Evolutionary conservation across 2,113 vertebrate species (phyloP), one percentile per base, ranked within the genome.

Genomic region (Oreochromis aureus): DNA sequence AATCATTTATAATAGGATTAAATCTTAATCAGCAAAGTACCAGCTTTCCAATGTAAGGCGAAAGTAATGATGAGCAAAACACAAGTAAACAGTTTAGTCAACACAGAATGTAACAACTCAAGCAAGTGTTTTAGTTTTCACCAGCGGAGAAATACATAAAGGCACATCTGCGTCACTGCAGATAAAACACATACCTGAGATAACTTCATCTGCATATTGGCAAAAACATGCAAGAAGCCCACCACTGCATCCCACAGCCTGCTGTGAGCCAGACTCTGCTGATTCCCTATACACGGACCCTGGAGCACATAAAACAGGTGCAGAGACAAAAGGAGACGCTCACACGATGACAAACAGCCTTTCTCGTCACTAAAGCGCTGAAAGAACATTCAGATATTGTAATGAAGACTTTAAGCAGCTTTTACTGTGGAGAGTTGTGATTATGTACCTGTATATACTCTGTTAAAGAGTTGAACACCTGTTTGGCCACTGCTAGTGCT

Each of bases 121-220:
- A 48, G 71, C 44, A 18, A 76, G 10, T 48, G 24, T 18, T 76
- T 30, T 51, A 0, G 15, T 30, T 76, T 48, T 48, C 22, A 6
- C 24, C 69, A 48, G 15, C 0, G 3, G 41, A 27, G 44, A 6
- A 76, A 30, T 48, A 76, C 22, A 48, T 27, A 11, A 6, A 78
- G 10, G 46, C 6, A 3, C 44, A 78, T 78, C 24, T 78, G 71
- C 4, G 22, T 55, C 15, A 19, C 19, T 39, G 48, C n/a, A 54
- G 22, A 51, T 12, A 69, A 7, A 82, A 36, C 30, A 83, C 66
- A 69, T 97, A 99, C 98, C 98, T 99, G 98, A 66, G 99, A 99
- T 11, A 99, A 97, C 95, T 99, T 99, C 99, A 99, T 99, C 94
- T 99, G 99, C 98, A 99, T 98, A 95, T 99, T 99, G 85, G 99